Conservation (phyloP, 1,140 invertebrate genomes). For the Scaptomyza hsui region DNA sequence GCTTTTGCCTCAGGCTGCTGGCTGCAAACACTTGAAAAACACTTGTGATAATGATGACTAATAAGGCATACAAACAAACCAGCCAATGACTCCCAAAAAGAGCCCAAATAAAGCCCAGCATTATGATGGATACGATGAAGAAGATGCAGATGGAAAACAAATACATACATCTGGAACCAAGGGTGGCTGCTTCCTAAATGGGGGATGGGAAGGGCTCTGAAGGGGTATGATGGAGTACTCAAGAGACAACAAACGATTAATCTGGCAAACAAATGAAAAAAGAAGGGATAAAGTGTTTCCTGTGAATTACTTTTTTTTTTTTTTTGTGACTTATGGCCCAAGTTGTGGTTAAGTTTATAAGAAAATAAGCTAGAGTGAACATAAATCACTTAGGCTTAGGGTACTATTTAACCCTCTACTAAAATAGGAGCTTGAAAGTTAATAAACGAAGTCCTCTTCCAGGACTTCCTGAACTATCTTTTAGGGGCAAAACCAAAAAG, state of each 20-base stretch:
- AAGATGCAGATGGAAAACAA: conserved; percentile 27
- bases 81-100: conserved; percentile 28
- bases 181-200: neutral
- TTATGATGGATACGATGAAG: conserved; percentile 1
- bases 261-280: neutral
- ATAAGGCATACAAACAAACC: conserved; percentile 69
- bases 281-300: conserved; percentile 7
- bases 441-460: too few relatives aligned
- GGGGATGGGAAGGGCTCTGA: neutral
- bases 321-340: neutral
- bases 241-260: conserved; percentile 20
- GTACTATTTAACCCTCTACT: neutral
- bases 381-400: too few relatives aligned
- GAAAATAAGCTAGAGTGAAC: neutral
- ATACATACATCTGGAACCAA: conserved; percentile 43
- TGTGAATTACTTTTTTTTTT: neutral
- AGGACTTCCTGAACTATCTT: too few relatives aligned
- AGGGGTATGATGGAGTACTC: neutral
- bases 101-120: conserved; percentile 27
- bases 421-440: neutral
- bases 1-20: conserved; percentile 3
- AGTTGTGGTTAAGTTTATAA: neutral
- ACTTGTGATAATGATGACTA: conserved; percentile 82
- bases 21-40: conserved; percentile 62
- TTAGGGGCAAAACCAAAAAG: too few relatives aligned